Percentiles rank a stretch among this genome's conserved stretches.
These are phyloP conservation scores for Pungitius pungitius DNA, from an alignment of 2,113 vertebrate genomes.

Conservation along the genomic window DNA sequence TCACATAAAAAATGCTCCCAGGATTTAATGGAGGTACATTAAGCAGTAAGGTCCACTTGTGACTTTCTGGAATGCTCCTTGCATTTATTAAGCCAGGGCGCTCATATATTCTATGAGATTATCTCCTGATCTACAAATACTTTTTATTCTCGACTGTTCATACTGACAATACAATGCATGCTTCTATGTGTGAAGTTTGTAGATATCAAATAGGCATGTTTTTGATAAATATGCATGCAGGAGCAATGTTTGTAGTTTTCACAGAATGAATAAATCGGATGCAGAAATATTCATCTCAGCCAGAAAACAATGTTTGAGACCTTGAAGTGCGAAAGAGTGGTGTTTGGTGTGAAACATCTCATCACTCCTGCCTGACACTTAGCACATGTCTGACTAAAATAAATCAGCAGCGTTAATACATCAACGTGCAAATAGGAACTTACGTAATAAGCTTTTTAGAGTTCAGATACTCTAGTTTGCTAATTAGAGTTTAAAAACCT, in stretches of 20 bases:
- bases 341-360: conserved; percentile 13
- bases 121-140: not conserved
- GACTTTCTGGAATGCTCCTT: too few species aligned
- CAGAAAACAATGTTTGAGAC: not conserved
- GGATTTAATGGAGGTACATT: too few species aligned
- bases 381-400: conserved; percentile 24
- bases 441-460: not conserved
- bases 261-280: not conserved
- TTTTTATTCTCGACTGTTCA: not conserved
- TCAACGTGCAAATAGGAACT: conserved; percentile 6
- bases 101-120: too few species aligned
- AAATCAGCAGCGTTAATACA: not conserved
- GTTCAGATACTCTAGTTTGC: not conserved
- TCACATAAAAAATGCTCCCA: too few species aligned
- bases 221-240: not conserved
- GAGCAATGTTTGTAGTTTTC: not conserved
- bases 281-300: not conserved
- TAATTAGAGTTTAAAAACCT: not conserved
- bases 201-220: not conserved
- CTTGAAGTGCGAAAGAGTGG: conserved; percentile 12
- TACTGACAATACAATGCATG: not conserved
- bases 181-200: not conserved
- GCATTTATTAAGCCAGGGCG: too few species aligned
- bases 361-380: not conserved
- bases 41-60: too few species aligned